Base-by-base conservation (phyloP, 2,797 vertebrate species). In the Cichlasoma orientale region DNA sequence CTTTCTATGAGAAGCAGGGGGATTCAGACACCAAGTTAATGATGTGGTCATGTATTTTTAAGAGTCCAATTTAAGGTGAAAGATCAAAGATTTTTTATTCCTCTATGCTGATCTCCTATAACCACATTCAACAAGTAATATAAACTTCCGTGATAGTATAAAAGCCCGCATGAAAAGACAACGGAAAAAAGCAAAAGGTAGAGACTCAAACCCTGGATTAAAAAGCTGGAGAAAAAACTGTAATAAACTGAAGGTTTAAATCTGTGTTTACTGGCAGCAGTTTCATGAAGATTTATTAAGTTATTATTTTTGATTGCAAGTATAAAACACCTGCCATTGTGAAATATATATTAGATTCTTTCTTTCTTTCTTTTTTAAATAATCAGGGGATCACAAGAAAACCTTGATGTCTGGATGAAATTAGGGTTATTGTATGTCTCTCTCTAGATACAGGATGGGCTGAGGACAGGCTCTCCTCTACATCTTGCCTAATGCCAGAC, bases 401-500 rank as follows among this genome's bases (percentile, higher is more conserved):
- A 78, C 71, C 38, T 53, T 75, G 71, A 57, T 70, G 73, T 59
- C 55, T 57, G 69, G 27, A 14, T 59, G 50, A 75, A 55, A 69
- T 76, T 72, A 75, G 25, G 44, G 27, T 41, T 44, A 55, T 61
- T 69, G 74, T 77, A 74, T 47, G 38, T 79, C 56, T 57, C 70
- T 57, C 70, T 83, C 47, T 11, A 55, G 77, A 70, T 71, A 69
- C 61, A 58, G 52, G 76, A 61, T 5, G 52, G 88, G 79, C 18
- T 79, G 89, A 94, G 92, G 87, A 87, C 90, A 74, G 58, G 23
- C 69, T 86, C 84, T 78, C 87, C 85, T 87, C 84, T 80, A 74
- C 83, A 84, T 91, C 77, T 82, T 71, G 74, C 84, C 88, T 92
- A 83, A 84, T 87, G 93, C 88, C 92, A 91, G 90, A 83, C 80